These are phyloP conservation scores for Aleadryas rufinucha DNA, from an alignment of 2,113 vertebrate species.

Conservation along the genomic window DNA sequence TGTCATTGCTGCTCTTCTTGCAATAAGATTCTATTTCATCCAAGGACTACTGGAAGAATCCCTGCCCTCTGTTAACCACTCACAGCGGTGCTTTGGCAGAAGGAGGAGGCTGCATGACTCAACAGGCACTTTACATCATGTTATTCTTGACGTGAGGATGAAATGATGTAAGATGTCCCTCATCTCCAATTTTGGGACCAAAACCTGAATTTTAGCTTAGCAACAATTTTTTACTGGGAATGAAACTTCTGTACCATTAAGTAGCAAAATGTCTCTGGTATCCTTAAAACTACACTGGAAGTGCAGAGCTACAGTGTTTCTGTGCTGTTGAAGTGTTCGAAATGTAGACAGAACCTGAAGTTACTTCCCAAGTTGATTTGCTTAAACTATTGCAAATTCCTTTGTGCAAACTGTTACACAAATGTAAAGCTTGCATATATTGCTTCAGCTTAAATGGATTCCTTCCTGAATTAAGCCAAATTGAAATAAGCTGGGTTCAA, in stretches of 20 bases:
- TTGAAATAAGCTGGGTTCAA: background rate
- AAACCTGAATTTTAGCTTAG: background rate
- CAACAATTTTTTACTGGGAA: background rate
- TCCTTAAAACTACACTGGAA: background rate
- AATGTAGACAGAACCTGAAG: background rate
- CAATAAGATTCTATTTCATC: background rate
- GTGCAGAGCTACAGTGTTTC: background rate
- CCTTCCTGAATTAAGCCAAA: conserved; percentile 38
- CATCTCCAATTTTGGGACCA: background rate
- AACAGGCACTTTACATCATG: background rate
- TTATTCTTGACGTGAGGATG: background rate
- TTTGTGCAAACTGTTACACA: background rate
- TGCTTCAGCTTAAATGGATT: conserved; percentile 13
- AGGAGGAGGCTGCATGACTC: background rate
- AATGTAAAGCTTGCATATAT: background rate
- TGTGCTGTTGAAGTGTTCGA: background rate
- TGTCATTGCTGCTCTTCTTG: background rate
- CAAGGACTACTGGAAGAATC: background rate
- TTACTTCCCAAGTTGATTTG: background rate
- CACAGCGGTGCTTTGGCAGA: background rate
- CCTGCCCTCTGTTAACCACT: background rate
- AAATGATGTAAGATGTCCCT: background rate
- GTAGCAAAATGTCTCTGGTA: background rate
- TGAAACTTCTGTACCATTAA: background rate
- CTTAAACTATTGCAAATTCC: background rate